These are phyloP conservation scores for Takifugu bimaculatus DNA, from an alignment of 2,113 vertebrate species.

Conservation along the genomic window DNA sequence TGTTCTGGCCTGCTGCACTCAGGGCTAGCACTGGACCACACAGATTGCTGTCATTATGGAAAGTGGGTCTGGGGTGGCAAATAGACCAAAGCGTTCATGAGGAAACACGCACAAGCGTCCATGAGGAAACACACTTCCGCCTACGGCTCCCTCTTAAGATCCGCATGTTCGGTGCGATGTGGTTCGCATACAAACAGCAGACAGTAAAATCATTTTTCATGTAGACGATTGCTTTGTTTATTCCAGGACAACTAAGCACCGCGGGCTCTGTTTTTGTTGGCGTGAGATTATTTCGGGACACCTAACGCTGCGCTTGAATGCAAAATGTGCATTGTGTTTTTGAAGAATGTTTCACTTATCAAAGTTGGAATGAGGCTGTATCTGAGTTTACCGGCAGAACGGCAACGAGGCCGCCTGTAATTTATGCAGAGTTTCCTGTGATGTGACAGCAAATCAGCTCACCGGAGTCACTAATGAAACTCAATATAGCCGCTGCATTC, in stretches of 20 bases:
- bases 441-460: conserved; percentile 47
- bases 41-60: conserved; percentile 69
- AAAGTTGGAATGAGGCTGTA: conserved; percentile 5
- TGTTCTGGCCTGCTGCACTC: conserved; percentile 65
- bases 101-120: conserved; percentile 35
- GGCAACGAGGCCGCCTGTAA: conserved; percentile 36
- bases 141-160: conserved; percentile 34
- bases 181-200: conserved; percentile 53
- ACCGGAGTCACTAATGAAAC: conserved; percentile 42
- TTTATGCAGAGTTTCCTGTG: conserved; percentile 49
- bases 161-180: conserved; percentile 24
- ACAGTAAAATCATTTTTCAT: conserved; percentile 35
- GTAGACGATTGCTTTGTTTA: conserved; percentile 37
- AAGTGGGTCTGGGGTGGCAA: conserved; percentile 58
- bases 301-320: conserved; percentile 13
- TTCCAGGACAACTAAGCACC: conserved; percentile 30
- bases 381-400: conserved; percentile 29
- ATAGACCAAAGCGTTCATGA: conserved; percentile 47
- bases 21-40: conserved; percentile 57
- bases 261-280: conserved; percentile 36
- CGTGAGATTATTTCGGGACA: not conserved
- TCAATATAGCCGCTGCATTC: conserved; percentile 51
- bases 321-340: conserved; percentile 26
- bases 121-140: conserved; percentile 32
- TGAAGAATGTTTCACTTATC: conserved; percentile 15